These are phyloP conservation scores for Pogonognathellus flavescens DNA, from an alignment of 1,140 invertebrate genomes.

Conservation along the genomic window DNA sequence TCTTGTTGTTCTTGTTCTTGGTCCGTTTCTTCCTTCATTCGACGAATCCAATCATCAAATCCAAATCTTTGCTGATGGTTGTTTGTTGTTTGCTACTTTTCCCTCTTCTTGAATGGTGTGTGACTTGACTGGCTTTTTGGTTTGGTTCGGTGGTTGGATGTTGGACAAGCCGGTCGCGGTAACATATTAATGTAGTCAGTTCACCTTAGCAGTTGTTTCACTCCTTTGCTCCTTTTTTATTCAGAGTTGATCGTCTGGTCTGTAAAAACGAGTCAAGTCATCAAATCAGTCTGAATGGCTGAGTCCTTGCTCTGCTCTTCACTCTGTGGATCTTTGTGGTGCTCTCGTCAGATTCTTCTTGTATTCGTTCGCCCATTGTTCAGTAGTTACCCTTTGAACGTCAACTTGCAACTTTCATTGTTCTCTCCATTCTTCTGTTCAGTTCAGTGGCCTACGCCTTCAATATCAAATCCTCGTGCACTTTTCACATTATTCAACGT, in stretches of 20 bases:
- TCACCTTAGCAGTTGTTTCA: slow-evolving; percentile 25
- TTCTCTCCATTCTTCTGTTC: slow-evolving; percentile 22
- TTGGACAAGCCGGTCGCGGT: slow-evolving; percentile 13
- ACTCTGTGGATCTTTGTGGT: slow-evolving; percentile 20
- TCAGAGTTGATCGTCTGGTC: slow-evolving; percentile 29
- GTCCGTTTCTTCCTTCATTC: neutral
- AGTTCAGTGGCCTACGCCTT: slow-evolving; percentile 32
- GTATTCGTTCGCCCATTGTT: slow-evolving; percentile 3
- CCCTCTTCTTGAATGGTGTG: neutral
- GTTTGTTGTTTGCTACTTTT: slow-evolving; percentile 13
- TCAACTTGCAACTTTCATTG: slow-evolving; percentile 41
- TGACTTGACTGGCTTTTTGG: neutral
- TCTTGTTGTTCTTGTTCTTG: too few species aligned
- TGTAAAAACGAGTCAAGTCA: slow-evolving; percentile 49
- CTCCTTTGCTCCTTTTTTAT: slow-evolving; percentile 44
- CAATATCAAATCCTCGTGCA: neutral
- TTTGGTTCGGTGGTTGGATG: neutral
- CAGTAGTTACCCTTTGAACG: slow-evolving; percentile 42
- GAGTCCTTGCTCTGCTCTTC: slow-evolving; percentile 16
- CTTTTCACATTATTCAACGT: neutral
- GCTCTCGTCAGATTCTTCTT: neutral
- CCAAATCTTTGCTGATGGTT: slow-evolving; percentile 27
- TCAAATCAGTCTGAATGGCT: slow-evolving; percentile 28
- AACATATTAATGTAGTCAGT: slow-evolving; percentile 42
- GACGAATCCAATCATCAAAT: slow-evolving; percentile 34